Conservation (phyloP, 92 coral and sea anemone genomes). For the Pocillopora grandis region DNA sequence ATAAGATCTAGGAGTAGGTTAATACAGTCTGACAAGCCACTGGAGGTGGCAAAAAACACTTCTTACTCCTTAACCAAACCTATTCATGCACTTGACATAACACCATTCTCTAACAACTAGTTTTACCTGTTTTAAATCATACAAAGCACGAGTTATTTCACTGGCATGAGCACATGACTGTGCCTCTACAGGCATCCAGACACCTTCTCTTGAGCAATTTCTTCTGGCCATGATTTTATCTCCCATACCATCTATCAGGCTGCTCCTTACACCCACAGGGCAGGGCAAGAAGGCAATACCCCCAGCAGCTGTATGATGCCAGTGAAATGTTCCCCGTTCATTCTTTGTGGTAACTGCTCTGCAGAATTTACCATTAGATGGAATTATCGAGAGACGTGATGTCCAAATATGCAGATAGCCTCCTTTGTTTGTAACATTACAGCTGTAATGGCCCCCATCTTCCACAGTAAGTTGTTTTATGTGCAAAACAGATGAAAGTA, state of each 20-base stretch:
- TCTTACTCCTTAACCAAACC: too few species aligned
- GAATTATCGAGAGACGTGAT: slow-evolving; percentile 58
- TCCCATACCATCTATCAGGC: slow-evolving; percentile 9
- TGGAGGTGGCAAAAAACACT: too few species aligned
- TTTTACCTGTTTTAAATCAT: slow-evolving; percentile 66
- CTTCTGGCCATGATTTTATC: slow-evolving; percentile 55
- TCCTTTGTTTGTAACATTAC: slow-evolving; percentile 57
- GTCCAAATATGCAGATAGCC: slow-evolving; percentile 37
- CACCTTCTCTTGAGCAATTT: slow-evolving; percentile 61
- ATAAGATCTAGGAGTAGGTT: too few species aligned
- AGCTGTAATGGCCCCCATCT: slow-evolving; percentile 73
- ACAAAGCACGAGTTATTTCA: slow-evolving; percentile 61
- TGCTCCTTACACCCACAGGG: slow-evolving; percentile 63
- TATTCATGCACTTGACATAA: too few species aligned
- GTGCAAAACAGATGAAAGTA: slow-evolving; percentile 36
- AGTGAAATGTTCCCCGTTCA: slow-evolving; percentile 69
- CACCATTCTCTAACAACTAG: not conserved
- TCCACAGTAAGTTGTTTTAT: slow-evolving; percentile 35
- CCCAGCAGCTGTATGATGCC: slow-evolving; percentile 79
- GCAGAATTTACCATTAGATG: slow-evolving; percentile 57
- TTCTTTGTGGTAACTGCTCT: slow-evolving; percentile 63
- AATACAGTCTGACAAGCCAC: too few species aligned
- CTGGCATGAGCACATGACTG: slow-evolving; percentile 65
- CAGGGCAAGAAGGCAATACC: slow-evolving; percentile 63
- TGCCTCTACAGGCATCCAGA: slow-evolving; percentile 68